A percentile compares a stretch with the other conserved stretches of the same genome.
phyloP scores from a whole-genome alignment of 1,140 invertebrate genomes.

The Wasmannia auropunctata region DNA sequence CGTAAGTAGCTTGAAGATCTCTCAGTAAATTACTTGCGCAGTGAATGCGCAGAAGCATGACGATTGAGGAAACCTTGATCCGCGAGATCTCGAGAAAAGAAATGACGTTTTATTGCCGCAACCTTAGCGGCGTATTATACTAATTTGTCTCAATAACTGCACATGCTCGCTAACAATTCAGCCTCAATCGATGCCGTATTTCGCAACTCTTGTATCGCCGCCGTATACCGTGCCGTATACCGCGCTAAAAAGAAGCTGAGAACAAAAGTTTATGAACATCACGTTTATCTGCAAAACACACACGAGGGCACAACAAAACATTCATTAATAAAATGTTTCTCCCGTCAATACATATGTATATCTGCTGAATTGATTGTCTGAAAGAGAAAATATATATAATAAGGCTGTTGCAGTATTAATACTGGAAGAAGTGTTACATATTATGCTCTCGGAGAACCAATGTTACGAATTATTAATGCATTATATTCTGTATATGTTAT shows the following conservation, averaged over 20 bases:
- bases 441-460: not conserved
- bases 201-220: conserved; percentile 1
- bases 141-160: conserved; percentile 49
- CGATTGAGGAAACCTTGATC: conserved; percentile 37
- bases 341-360: not conserved
- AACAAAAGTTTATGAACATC: conserved; percentile 11
- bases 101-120: conserved; percentile 24
- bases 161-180: conserved; percentile 17
- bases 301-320: not conserved
- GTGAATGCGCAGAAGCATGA: not conserved
- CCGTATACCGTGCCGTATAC: not conserved
- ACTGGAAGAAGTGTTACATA: not conserved
- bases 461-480: not conserved
- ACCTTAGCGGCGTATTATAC: conserved; percentile 17
- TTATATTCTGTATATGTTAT: not conserved
- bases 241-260: not conserved
- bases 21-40: not conserved
- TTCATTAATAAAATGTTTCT: not conserved
- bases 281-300: not conserved
- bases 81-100: conserved; percentile 27
- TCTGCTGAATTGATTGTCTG: not conserved
- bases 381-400: not conserved
- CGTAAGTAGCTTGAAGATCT: not conserved
- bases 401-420: not conserved
- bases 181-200: conserved; percentile 36